A percentile compares a stretch with the other conserved stretches of the same genome.
These are phyloP conservation scores for Limnephilus marmoratus DNA, from an alignment of 2,888 invertebrate genomes.

Conservation along the genomic window DNA sequence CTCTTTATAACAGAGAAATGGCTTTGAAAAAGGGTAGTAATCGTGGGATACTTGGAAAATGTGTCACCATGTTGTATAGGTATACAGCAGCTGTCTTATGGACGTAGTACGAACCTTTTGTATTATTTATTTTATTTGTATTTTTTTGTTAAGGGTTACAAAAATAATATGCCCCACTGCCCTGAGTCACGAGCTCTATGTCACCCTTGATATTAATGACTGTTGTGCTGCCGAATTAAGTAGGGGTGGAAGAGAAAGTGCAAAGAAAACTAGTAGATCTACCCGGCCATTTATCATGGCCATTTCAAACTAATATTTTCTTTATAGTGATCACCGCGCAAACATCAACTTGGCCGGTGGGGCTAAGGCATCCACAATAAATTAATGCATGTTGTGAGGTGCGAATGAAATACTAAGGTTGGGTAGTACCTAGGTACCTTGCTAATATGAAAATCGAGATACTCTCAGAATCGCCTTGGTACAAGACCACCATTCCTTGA, in stretches of 20 bases:
- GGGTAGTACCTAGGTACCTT: no score
- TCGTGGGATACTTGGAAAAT: background rate
- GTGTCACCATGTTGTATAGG: constrained; percentile 42
- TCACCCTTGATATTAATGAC: background rate
- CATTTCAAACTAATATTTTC: background rate
- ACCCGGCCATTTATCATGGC: background rate
- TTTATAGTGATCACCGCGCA: background rate
- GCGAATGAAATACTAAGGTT: no score
- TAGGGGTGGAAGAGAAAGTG: background rate
- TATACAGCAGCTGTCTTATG: constrained; percentile 48
- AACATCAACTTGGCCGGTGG: background rate
- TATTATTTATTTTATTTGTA: background rate
- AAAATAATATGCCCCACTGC: background rate
- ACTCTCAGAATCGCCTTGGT: no score
- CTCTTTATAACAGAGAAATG: background rate
- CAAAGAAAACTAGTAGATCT: background rate
- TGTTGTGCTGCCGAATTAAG: background rate
- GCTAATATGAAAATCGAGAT: no score
- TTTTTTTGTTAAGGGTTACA: background rate
- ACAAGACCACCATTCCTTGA: no score
- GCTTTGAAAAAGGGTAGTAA: constrained; percentile 16
- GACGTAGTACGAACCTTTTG: background rate
- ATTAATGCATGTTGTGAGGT: no score
- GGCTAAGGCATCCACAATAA: no score
- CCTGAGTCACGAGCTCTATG: background rate